Base-by-base conservation (phyloP, 2,888 invertebrate genomes). In the Pocota personata region DNA sequence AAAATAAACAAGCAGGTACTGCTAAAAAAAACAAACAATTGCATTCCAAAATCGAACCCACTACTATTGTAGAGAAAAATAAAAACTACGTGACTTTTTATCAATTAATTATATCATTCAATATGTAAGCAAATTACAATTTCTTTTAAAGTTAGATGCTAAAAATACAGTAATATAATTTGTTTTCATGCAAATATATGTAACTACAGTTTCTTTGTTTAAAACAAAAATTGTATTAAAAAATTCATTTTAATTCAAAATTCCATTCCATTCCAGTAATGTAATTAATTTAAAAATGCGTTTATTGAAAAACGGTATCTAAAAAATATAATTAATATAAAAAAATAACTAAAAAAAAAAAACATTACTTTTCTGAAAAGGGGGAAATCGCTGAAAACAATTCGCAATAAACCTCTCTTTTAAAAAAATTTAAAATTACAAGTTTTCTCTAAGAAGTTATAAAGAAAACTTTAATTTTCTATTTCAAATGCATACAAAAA, bases 371-470 rank as follows among this genome's bases (percentile, higher is more conserved):
- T 55, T 60, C 66, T 57, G 48, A 79, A 80, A 76, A 79, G 37
- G 73, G 69, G 43, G 27, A 76, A 80, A 84, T 79, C 75, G 64
- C 75, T 64, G 75, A 71, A 79, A 79, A 83, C 69, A 78, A 77
- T 77, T 87, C 58, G 83, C 69, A 72, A 82, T 78, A 87, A 87
- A 83, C 87, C 87, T 88, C 87, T 88, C 87, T 88, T 88, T 87
- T 82, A 62, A 66, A 40, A 37, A 76, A 52, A 69, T 60, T 64
- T 4, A 82, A 69, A 78, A 82, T 62, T 72, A 48, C 46, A 78
- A 66, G 30, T 76, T 69, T 50, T 71, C 78, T 58, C 12, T 32
- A 88, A 89, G 88, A 88, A 73, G 89, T 32, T 58, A 32, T 14
- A 43, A 72, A 62, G 66, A 58, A 84, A 71, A 75, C 37, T 82